phyloP scores from a whole-genome alignment of 2,113 vertebrate species.

The Geothlypis trichas region DNA sequence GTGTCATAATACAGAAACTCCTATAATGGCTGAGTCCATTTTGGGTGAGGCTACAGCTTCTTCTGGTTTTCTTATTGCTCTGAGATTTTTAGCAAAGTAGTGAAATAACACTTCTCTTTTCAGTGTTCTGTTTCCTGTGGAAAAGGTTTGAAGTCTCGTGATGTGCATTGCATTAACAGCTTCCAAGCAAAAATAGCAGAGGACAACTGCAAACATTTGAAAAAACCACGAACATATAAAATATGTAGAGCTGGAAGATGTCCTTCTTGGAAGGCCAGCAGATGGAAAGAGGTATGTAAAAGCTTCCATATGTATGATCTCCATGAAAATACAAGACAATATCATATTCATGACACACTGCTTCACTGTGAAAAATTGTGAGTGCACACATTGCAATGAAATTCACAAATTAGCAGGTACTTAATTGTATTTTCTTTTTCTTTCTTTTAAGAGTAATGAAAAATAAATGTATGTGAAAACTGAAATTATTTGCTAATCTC shows the following conservation, averaged over 20 bases:
- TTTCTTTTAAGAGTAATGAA: background rate
- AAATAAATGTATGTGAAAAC: background rate
- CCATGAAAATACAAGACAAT: background rate
- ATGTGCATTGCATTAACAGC: constrained; percentile 81
- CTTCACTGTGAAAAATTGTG: background rate
- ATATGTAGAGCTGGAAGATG: constrained; percentile 83
- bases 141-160: constrained; percentile 86
- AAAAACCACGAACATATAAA: constrained; percentile 82
- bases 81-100: background rate
- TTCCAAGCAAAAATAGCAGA: constrained; percentile 79
- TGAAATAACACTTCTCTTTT: constrained; percentile 4
- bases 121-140: constrained; percentile 95
- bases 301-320: background rate
- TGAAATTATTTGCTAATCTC: background rate
- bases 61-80: background rate
- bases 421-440: background rate
- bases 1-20: background rate
- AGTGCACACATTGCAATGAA: fast-evolving
- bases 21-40: background rate
- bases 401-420: background rate
- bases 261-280: constrained; percentile 87
- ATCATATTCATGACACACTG: background rate
- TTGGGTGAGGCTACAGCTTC: background rate
- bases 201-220: constrained; percentile 79
- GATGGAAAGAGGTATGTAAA: constrained; percentile 86